Percentiles rank a stretch among this genome's conserved stretches.
Evolutionary conservation across 2,113 vertebrate genomes (phyloP).

Genomic region (Mohoua ochrocephala): DNA sequence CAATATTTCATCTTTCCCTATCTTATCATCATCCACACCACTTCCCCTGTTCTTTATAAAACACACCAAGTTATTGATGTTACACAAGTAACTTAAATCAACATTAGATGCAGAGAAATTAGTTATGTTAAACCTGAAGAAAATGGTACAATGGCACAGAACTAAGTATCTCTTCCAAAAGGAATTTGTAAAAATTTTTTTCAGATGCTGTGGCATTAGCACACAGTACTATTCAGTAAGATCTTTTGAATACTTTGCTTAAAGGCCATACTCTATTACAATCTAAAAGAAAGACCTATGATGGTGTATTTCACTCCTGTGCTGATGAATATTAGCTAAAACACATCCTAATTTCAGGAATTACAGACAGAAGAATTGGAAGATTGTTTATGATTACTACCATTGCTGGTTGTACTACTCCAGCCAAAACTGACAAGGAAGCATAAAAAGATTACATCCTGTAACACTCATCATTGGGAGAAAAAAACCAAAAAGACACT

Average conservation of each 20-base stretch:
- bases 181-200: background rate
- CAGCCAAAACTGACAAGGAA: background rate
- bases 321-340: background rate
- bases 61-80: background rate
- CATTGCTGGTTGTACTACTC: background rate
- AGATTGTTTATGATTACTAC: background rate
- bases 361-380: background rate
- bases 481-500: background rate
- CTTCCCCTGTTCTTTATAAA: background rate
- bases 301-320: background rate
- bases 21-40: background rate
- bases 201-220: background rate
- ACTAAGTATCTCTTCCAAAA: background rate
- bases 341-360: background rate
- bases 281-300: background rate
- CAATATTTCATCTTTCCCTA: background rate
- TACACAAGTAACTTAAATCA: background rate
- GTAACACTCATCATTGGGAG: background rate
- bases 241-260: slow-evolving; percentile 2
- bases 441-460: background rate
- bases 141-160: background rate
- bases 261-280: background rate
- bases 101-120: background rate
- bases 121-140: background rate
- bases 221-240: background rate